Evolutionary conservation across 2,113 vertebrate genomes (phyloP).

Genomic region (Atrichornis clamosus): DNA sequence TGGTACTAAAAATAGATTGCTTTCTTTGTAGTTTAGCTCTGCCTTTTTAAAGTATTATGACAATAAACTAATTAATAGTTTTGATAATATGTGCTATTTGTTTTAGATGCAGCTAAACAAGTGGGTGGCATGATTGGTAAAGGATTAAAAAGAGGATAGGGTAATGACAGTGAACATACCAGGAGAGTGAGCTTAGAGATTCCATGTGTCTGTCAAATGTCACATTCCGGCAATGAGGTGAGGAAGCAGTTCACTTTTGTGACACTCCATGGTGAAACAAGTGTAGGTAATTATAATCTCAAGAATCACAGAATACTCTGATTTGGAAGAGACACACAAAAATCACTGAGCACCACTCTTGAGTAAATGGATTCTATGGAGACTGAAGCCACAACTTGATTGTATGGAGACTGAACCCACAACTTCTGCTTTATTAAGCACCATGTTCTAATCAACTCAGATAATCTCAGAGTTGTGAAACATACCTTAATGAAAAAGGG

Average conservation of each 20-base stretch:
- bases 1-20: not conserved
- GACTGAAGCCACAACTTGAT: not conserved
- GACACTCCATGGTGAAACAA: not conserved
- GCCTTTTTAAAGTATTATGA: not conserved
- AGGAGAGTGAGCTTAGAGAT: not conserved
- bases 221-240: rapidly evolving
- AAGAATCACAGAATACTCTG: not conserved
- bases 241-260: not conserved
- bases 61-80: not conserved
- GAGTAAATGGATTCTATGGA: not conserved
- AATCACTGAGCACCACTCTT: too few species aligned
- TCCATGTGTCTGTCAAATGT: not conserved
- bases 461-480: not conserved
- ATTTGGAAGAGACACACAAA: not conserved
- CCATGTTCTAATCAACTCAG: not conserved
- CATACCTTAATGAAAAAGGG: not conserved
- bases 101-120: not conserved
- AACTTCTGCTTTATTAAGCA: not conserved
- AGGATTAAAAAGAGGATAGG: not conserved
- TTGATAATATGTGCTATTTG: not conserved
- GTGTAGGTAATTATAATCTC: not conserved
- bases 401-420: not conserved
- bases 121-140: rapidly evolving
- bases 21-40: not conserved
- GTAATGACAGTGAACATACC: too few species aligned